These are phyloP conservation scores for Homarus gammarus DNA, from an alignment of 2,888 invertebrate genomes.

Conservation along the genomic window DNA sequence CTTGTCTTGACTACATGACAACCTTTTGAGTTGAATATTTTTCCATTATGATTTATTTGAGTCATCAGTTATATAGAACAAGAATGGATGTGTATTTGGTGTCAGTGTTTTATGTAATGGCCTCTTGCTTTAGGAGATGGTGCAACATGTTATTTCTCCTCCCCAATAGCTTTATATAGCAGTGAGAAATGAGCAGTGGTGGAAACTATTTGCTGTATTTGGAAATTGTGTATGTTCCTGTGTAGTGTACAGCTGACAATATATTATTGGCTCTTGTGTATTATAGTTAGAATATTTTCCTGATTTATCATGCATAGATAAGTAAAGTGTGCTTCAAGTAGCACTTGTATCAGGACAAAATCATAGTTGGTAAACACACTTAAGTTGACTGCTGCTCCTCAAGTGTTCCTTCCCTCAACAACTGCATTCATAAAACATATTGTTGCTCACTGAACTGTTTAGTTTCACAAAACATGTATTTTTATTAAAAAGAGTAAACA, in stretches of 20 bases:
- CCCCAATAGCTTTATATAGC: constrained; percentile 33
- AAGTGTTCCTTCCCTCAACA: background rate
- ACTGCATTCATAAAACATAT: background rate
- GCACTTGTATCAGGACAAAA: background rate
- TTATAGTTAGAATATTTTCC: constrained; percentile 23
- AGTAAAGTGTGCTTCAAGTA: constrained; percentile 6
- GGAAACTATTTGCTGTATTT: constrained; percentile 25
- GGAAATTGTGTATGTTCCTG: constrained; percentile 43
- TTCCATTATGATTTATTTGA: constrained; percentile 22
- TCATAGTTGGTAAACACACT: constrained; percentile 7
- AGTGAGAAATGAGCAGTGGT: constrained; percentile 29
- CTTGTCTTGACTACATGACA: constrained; percentile 34
- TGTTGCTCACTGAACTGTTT: background rate
- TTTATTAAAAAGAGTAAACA: background rate
- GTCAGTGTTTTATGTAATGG: constrained; percentile 39
- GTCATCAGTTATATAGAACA: constrained; percentile 14
- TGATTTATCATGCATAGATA: constrained; percentile 16
- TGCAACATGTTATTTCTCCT: constrained; percentile 40
- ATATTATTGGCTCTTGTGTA: constrained; percentile 26
- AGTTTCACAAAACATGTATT: background rate
- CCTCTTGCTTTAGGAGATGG: constrained; percentile 56
- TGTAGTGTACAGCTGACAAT: constrained; percentile 46
- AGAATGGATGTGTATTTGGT: constrained; percentile 42
- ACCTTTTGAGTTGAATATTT: constrained; percentile 13
- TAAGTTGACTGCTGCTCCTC: background rate